phyloP scores from a whole-genome alignment of 2,888 invertebrate genomes.

The Zonitis immaculata region DNA sequence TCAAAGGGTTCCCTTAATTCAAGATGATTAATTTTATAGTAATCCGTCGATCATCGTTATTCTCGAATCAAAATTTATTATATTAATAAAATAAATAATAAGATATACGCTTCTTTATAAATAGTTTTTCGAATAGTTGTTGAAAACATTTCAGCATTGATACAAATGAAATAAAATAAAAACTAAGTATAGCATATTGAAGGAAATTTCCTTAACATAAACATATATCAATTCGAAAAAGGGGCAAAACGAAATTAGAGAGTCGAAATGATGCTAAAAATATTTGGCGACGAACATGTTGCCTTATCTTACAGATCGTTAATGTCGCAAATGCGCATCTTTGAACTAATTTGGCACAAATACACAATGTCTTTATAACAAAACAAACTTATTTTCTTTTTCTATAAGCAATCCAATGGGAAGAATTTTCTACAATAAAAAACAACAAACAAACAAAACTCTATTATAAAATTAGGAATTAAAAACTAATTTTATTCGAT shows the following conservation, averaged over 20 bases:
- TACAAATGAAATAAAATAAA: slow-evolving; percentile 23
- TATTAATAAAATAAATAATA: too few relatives aligned
- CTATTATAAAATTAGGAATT: too few relatives aligned
- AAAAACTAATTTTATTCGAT: too few relatives aligned
- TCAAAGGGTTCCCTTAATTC: slow-evolving; percentile 27
- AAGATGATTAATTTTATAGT: slow-evolving; percentile 29
- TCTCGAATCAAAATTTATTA: slow-evolving; percentile 23
- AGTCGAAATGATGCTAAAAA: neutral
- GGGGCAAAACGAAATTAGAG: slow-evolving; percentile 1
- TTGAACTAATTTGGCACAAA: slow-evolving; percentile 34
- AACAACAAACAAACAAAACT: too few relatives aligned
- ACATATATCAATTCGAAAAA: neutral
- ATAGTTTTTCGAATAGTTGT: too few relatives aligned
- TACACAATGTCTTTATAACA: slow-evolving; percentile 22
- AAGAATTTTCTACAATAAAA: too few relatives aligned
- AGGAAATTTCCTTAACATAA: slow-evolving; percentile 17
- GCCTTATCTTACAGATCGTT: slow-evolving; percentile 25
- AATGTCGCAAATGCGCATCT: slow-evolving; percentile 32
- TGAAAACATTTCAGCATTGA: too few relatives aligned
- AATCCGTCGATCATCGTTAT: slow-evolving; percentile 25
- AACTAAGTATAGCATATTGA: slow-evolving; percentile 20
- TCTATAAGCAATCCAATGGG: too few relatives aligned
- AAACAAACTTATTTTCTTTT: slow-evolving; percentile 15
- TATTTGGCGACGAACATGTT: slow-evolving; percentile 14
- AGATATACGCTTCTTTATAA: too few relatives aligned